These are phyloP conservation scores for Alcis repandata DNA, from an alignment of 2,888 invertebrate genomes.

Conservation along the genomic window DNA sequence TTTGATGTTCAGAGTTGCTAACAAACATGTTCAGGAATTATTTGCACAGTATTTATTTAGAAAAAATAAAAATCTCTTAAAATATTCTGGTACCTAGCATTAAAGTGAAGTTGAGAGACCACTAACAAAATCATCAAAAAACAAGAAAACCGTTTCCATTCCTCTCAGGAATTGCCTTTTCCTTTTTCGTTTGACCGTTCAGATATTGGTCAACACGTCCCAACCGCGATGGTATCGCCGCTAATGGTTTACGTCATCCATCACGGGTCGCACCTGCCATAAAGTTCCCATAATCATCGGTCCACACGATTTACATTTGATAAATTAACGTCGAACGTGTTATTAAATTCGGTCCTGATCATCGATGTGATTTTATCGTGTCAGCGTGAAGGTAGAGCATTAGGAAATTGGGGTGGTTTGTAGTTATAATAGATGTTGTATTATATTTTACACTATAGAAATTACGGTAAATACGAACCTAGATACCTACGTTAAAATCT, in stretches of 20 bases:
- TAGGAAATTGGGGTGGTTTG: conserved; percentile 10
- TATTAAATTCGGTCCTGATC: conserved; percentile 37
- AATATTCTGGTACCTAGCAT: too few species aligned
- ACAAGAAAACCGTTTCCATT: too few species aligned
- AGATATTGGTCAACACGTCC: conserved; percentile 12
- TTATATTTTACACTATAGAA: background rate
- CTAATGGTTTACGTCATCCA: conserved; percentile 71
- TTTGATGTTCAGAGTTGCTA: too few species aligned
- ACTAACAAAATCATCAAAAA: too few species aligned
- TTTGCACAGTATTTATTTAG: too few species aligned
- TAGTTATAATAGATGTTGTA: too few species aligned
- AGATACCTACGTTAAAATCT: too few species aligned
- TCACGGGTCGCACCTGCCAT: conserved; percentile 67
- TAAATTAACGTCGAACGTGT: conserved; percentile 40
- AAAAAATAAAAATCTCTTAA: too few species aligned
- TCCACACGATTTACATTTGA: conserved; percentile 42
- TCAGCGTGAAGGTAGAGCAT: conserved; percentile 12
- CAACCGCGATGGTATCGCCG: conserved; percentile 62
- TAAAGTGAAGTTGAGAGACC: too few species aligned
- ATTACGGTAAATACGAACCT: background rate
- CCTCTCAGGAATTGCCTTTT: too few species aligned
- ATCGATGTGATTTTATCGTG: conserved; percentile 28
- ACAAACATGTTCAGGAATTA: too few species aligned
- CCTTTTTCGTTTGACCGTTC: too few species aligned
- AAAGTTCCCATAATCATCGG: conserved; percentile 36